phyloP scores from a whole-genome alignment of 2,113 vertebrate species.

The Mus musculus region DNA sequence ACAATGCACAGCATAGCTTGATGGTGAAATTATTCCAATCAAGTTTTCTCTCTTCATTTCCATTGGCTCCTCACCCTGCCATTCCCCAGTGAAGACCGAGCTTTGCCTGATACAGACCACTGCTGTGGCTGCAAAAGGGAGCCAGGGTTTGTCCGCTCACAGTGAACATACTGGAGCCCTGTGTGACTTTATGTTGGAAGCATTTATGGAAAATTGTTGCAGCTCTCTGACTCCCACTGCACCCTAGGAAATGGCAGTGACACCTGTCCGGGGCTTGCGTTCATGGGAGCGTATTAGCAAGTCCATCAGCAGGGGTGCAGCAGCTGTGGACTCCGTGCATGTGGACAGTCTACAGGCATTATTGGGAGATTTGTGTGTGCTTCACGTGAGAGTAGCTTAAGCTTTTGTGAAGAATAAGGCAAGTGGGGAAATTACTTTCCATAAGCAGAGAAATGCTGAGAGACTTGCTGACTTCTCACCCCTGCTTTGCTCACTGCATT shows the following conservation, averaged over 20 bases:
- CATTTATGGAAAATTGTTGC: slow-evolving; percentile 38
- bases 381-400: not conserved
- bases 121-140: slow-evolving; percentile 21
- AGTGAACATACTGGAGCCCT: not conserved
- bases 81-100: not conserved
- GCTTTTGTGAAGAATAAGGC: slow-evolving; percentile 20
- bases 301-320: not conserved
- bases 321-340: not conserved
- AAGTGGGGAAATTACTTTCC: not conserved
- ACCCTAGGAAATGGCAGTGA: slow-evolving; percentile 1
- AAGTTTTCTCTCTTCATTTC: not conserved
- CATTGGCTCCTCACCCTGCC: fast-evolving
- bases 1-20: not conserved
- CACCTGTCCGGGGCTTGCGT: not conserved
- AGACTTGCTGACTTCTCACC: not conserved
- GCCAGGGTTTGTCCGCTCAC: slow-evolving; percentile 39
- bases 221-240: not conserved
- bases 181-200: slow-evolving; percentile 29
- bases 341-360: not conserved
- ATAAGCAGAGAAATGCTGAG: not conserved
- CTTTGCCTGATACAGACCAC: not conserved
- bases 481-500: not conserved
- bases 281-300: not conserved
- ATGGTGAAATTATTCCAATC: slow-evolving; percentile 30
- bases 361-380: not conserved